These are phyloP conservation scores for Mesorhabditis belari DNA, from an alignment of 2,888 invertebrate species.

Conservation along the genomic window DNA sequence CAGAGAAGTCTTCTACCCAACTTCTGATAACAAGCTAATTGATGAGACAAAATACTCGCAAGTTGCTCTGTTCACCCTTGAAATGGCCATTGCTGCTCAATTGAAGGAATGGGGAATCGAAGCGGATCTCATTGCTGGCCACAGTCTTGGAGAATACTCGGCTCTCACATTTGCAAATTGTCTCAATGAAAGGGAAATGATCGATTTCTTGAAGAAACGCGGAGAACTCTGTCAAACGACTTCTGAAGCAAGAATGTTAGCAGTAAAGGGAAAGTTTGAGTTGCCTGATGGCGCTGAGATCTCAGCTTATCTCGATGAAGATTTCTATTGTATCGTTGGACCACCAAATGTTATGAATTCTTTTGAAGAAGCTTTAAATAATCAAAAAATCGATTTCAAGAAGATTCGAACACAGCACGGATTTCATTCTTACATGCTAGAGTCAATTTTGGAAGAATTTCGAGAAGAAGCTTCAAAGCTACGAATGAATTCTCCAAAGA, in stretches of 20 bases:
- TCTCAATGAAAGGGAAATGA: conserved; percentile 7
- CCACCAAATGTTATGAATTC: conserved; percentile 8
- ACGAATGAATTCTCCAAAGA: conserved; percentile 2
- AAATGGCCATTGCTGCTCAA: conserved; percentile 14
- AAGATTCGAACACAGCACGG: conserved; percentile 32
- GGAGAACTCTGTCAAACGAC: conserved; percentile 27
- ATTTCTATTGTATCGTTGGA: conserved; percentile 27
- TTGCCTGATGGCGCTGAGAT: conserved; percentile 29
- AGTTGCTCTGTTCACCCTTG: conserved; percentile 27
- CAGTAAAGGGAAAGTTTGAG: conserved; percentile 17
- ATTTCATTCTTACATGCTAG: conserved; percentile 42
- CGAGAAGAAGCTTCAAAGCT: conserved; percentile 1
- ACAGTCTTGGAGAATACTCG: conserved; percentile 46
- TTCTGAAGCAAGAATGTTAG: conserved; percentile 33
- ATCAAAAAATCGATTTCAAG: conserved; percentile 11
- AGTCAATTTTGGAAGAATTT: conserved; percentile 25
- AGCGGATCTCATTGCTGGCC: conserved; percentile 28
- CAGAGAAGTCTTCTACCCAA: neutral
- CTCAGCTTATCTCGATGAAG: conserved; percentile 27
- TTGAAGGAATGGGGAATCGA: conserved; percentile 16
- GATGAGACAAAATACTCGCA: conserved; percentile 19
- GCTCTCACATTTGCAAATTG: conserved; percentile 23
- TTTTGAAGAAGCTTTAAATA: conserved; percentile 5
- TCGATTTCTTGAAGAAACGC: conserved; percentile 23
- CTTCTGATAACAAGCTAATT: conserved; percentile 4